These are phyloP conservation scores for Luscinia luscinia DNA, from an alignment of 2,797 vertebrate species.

Conservation along the genomic window DNA sequence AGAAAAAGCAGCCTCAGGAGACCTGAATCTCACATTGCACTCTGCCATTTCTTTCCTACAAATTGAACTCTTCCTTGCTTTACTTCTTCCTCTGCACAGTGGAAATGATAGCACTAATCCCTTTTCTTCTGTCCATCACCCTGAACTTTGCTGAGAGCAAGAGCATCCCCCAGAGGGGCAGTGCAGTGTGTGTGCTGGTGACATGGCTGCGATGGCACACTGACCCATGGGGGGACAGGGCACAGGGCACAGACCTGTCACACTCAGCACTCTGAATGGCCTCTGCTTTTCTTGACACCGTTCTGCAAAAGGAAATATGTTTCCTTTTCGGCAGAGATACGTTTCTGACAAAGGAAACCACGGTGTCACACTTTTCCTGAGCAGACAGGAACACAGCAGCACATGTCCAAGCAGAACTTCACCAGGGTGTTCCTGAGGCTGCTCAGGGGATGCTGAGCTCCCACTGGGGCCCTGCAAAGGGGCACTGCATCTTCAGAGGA, in stretches of 20 bases:
- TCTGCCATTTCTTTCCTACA: background rate
- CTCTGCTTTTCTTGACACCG: background rate
- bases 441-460: background rate
- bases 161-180: background rate
- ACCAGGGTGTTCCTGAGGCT: background rate
- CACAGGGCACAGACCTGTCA: background rate
- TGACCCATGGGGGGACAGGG: too few relatives aligned
- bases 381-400: constrained; percentile 17
- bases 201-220: fast-evolving
- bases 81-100: background rate
- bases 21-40: background rate
- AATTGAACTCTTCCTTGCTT: background rate
- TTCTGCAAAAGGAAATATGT: background rate
- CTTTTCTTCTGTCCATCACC: background rate
- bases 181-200: fast-evolving
- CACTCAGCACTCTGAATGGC: background rate
- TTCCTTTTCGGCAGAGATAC: constrained; percentile 39
- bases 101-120: background rate
- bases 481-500: constrained; percentile 46
- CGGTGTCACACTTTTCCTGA: constrained; percentile 43
- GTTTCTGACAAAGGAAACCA: constrained; percentile 55
- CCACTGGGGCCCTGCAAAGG: background rate
- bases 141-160: background rate
- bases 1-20: background rate
- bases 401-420: background rate